These are phyloP conservation scores for Eulemur coronatus DNA, from an alignment of 2,797 vertebrate genomes.

Conservation along the genomic window DNA sequence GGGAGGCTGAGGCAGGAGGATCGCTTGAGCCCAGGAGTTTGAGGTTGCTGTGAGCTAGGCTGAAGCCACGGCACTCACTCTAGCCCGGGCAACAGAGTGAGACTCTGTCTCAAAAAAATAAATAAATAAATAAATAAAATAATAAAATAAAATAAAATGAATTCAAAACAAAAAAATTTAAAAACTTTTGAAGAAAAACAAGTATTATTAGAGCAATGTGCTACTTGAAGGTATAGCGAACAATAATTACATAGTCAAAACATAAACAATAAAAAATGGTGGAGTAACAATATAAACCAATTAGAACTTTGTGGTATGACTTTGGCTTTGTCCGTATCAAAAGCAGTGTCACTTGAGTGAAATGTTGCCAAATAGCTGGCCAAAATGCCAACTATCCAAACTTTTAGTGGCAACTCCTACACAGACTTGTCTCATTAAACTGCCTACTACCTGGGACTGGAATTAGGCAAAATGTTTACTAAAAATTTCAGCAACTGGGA, in stretches of 20 bases:
- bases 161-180: background rate
- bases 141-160: too few relatives aligned
- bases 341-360: background rate
- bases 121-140: too few relatives aligned
- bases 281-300: background rate
- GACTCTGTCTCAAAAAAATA: too few relatives aligned
- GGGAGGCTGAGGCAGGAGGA: too few relatives aligned
- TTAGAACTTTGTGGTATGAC: background rate
- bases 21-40: too few relatives aligned
- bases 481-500: background rate
- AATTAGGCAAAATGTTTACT: background rate
- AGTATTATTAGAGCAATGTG: background rate
- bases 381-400: background rate
- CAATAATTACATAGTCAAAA: background rate
- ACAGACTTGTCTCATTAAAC: background rate
- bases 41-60: too few relatives aligned
- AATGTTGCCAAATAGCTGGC: background rate
- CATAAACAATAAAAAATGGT: background rate
- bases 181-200: background rate
- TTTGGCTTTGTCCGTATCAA: background rate
- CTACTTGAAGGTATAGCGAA: background rate
- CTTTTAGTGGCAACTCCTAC: background rate
- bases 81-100: too few relatives aligned
- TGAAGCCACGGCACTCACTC: too few relatives aligned
- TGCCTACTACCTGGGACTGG: background rate